Base-by-base conservation (phyloP, 2,113 vertebrate genomes). In the Euleptes europaea region DNA sequence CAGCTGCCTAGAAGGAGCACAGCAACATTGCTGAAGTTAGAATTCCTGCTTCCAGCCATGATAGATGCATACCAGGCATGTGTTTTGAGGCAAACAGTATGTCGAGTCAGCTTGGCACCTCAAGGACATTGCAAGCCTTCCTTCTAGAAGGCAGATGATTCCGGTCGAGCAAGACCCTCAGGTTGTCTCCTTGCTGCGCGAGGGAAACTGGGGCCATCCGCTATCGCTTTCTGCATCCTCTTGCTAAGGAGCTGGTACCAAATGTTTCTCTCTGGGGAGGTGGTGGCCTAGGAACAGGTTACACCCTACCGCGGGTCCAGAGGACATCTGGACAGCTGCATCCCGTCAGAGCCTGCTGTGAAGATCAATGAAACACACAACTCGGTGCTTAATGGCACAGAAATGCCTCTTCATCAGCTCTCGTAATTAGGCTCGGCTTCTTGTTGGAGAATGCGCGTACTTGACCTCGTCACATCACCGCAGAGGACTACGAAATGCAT, bases 51-150 rank as follows among this genome's bases (percentile, higher is more conserved):
- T 40, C 63, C 33, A 33, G 33, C 9, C 9, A 33, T 82, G 17
- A 35, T 0, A 0, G 35, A 40, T 40, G 3, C 15, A 0, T 49
- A 0, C 0, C 17, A 31, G 75, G 28, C 17, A 1, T 13, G 26
- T 51, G 54, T 83, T 71, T 69, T 3, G 12, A 31, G 67, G 38
- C 60, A 44, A 35, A 35, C 12, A 51, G 47, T 19, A 51, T 10
- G 4, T 35, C 44, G n/a, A 40, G 28, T 54, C 5, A 4, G 6
- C 23, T 42, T 38, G 72, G 54, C 60, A 57, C 38, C 60, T 74
- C 69, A 9, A 11, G 10, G n/a, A 49, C 13, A 1, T 14, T 1
- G n/a, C 13, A 14, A 28, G 13, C 1, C 67, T 83, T 72, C 76
- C 54, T 2, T 75, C 17, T 15, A 33, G 49, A 66, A 73, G 26